Evolutionary conservation across 2,113 vertebrate genomes (phyloP), one percentile per base, ranked within the genome.

Genomic region (Ammodytes dubius): DNA sequence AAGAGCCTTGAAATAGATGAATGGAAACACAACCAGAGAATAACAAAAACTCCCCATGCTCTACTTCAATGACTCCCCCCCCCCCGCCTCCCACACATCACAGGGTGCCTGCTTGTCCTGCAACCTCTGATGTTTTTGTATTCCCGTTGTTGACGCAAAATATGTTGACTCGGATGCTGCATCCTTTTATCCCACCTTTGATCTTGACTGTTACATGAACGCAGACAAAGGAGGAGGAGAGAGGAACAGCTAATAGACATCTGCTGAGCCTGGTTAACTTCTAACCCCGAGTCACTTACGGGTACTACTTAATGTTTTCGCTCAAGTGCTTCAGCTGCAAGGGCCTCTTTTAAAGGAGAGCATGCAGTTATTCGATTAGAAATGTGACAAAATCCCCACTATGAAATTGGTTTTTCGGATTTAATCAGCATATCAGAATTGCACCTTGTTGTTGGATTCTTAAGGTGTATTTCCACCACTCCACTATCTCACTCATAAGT

Each of bases 321-420:
- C 70, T 77, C 77, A 70, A 49, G 59, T 77, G 82, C 80, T 56
- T 57, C 46, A 86, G 74, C 74, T 66, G 66, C 76, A 86, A 37
- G 64, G 74, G 83, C 77, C 70, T 85, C 80, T 88, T 84, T 68
- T n/a, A 72, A 68, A 75, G 57, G 63, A 67, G 66, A 70, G 79
- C 64, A 12, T 47, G 66, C 76, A 87, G 82, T 87, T 88, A 88
- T 81, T 79, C 79, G 83, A 91, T 91, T 89, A 81, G 73, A 89
- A 86, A 92, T 82, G 66, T 72, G 87, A 85, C 76, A 74, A 81
- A 90, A 79, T 84, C 84, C 67, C 75, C 57, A 79, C 75, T 92
- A 83, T 91, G 89, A 93, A 94, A 93, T 88, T 78, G 82, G 12
- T 91, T 92, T 92, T 81, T 76, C 27, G 79, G 84, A 83, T 92